These are phyloP conservation scores for Merluccius polli DNA, from an alignment of 2,797 vertebrate species.

Conservation along the genomic window DNA sequence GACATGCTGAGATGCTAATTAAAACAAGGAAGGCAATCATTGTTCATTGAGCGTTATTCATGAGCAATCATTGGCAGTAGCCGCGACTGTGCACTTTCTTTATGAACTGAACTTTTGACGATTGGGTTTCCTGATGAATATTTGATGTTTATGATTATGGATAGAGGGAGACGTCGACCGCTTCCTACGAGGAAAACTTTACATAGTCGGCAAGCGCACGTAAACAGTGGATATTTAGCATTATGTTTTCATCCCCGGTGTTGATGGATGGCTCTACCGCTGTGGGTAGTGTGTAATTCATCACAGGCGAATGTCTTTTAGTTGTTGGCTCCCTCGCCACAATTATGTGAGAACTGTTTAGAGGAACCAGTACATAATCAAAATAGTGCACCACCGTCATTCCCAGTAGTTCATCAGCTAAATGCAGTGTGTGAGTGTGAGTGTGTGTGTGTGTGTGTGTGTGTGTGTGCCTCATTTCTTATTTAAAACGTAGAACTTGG, in stretches of 20 bases:
- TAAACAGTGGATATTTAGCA: background rate
- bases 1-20: background rate
- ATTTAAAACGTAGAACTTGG: background rate
- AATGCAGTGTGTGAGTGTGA: background rate
- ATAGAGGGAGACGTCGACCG: too few relatives aligned
- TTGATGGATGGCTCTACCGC: background rate
- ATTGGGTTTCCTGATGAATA: background rate
- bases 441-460: too few relatives aligned
- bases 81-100: background rate
- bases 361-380: conserved; percentile 44
- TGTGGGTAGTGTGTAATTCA: conserved; percentile 40
- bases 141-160: background rate
- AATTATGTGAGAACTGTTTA: conserved; percentile 32
- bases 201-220: background rate
- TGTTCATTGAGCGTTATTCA: background rate
- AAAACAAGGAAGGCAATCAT: background rate
- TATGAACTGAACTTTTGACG: background rate
- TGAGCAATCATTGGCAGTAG: background rate
- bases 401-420: conserved; percentile 25
- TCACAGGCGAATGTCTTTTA: conserved; percentile 32
- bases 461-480: background rate
- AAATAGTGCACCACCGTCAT: conserved; percentile 28
- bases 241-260: background rate
- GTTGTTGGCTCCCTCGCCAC: conserved; percentile 40
- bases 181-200: background rate